Percentiles rank a stretch among this genome's conserved stretches.
These are phyloP conservation scores for Mormyrops attenuatus DNA, from an alignment of 2,797 vertebrate genomes.

Conservation along the genomic window DNA sequence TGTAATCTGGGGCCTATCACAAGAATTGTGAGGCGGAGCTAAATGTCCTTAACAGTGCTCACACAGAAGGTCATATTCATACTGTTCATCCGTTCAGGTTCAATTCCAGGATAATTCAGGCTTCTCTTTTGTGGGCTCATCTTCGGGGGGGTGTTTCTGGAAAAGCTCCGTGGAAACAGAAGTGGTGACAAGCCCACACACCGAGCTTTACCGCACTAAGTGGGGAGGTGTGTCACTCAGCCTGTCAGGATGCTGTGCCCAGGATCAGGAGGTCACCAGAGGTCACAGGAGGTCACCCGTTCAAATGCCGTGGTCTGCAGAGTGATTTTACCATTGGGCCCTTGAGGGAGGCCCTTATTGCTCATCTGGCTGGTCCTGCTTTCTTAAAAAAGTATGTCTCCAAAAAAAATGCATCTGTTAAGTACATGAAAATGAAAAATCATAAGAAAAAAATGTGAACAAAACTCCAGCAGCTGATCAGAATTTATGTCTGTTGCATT, in stretches of 20 bases:
- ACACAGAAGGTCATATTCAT: neutral
- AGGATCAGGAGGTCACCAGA: no score
- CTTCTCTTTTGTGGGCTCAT: neutral
- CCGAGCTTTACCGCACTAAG: neutral
- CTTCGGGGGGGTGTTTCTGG: neutral
- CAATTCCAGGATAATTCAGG: neutral
- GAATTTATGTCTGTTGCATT: neutral
- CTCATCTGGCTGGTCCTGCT: no score
- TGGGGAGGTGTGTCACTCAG: neutral
- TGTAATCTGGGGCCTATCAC: neutral
- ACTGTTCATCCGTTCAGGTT: neutral
- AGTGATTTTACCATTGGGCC: neutral
- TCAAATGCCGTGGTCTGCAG: neutral
- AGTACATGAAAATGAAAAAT: neutral
- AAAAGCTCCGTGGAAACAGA: neutral
- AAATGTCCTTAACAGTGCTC: neutral
- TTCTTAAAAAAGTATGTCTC: no score
- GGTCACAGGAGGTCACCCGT: neutral
- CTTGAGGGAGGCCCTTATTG: no score
- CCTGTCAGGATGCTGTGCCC: neutral
- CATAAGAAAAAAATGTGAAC: neutral
- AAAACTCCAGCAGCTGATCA: neutral
- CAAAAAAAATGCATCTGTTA: no score
- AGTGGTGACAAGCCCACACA: neutral
- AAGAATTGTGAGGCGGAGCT: neutral